Base-by-base conservation (phyloP, 2,888 invertebrate genomes). In the Criorhina ranunculi region DNA sequence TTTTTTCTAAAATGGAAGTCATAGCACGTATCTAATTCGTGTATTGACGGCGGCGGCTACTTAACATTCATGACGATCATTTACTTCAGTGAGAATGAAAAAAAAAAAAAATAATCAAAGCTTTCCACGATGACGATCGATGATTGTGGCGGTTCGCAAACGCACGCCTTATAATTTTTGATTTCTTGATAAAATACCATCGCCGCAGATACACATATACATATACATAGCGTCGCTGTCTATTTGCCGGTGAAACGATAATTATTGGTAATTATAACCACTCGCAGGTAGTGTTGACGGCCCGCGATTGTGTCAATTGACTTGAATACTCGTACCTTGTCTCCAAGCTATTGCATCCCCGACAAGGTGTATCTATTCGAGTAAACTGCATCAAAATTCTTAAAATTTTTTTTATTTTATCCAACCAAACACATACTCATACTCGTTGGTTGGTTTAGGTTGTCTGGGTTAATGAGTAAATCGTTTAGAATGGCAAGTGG, bases 11-110 rank as follows among this genome's bases (percentile, higher is more conserved):
- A 81, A 77, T 72, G 44, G 77, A 59, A 77, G 66, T 77, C 70
- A 46, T 64, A 77, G 57, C 82, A 82, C 82, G 78, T 82, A 72
- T 78, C 77, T 77, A 82, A 82, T 67, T 67, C 78, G 82, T 77
- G 82, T 78, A 82, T 67, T 69, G 82, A 60, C 72, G 53, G 53
- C 59, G 53, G 62, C 44, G 62, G 73, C 81, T 78, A 69, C 77
- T 81, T 86, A 81, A 57, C 64, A 86, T 86, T 72, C 86, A 86
- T 62, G 57, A 17, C 73, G 49, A 77, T 37, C 81, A 69, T 69
- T 69, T 69, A 81, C 69, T 44, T 35, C 51, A 40, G 17, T 42
- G 11, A 57, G 49, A 44, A 59, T 46, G 31, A 46, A 5, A 37
- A 59, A 37, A 66, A 49, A 46, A 5, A 31, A 59, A 19, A 49